Evolutionary conservation across 2,797 vertebrate genomes (phyloP).

Genomic region (Brachymystax lenok): DNA sequence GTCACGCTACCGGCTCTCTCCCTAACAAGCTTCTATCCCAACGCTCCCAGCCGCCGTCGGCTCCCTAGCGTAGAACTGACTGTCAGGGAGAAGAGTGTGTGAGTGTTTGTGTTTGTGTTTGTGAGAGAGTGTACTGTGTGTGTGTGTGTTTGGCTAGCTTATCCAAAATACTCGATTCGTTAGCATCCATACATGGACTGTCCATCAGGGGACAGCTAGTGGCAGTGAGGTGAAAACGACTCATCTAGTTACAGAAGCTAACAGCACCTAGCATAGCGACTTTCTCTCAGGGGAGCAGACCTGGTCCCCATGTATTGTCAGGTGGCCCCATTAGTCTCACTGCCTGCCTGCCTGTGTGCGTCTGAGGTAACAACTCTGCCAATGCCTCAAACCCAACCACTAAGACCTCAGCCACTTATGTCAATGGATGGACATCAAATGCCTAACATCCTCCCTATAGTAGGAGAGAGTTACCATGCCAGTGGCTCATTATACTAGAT

Average conservation of each 20-base stretch:
- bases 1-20: slow-evolving; percentile 42
- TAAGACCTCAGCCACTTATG: slow-evolving; percentile 36
- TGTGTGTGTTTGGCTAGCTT: slow-evolving; percentile 36
- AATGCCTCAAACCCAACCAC: slow-evolving; percentile 38
- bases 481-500: slow-evolving; percentile 60
- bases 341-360: background rate
- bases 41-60: slow-evolving; percentile 25
- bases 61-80: slow-evolving; percentile 19
- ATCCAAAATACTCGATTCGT: slow-evolving; percentile 58
- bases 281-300: slow-evolving; percentile 7
- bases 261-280: slow-evolving; percentile 18
- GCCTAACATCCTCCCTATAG: slow-evolving; percentile 25
- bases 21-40: slow-evolving; percentile 20
- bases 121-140: slow-evolving; percentile 22
- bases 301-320: slow-evolving; percentile 29
- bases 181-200: slow-evolving; percentile 27
- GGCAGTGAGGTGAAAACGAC: slow-evolving; percentile 18
- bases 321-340: slow-evolving; percentile 46
- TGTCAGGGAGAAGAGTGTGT: slow-evolving; percentile 40
- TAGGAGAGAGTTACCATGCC: slow-evolving; percentile 36
- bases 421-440: slow-evolving; percentile 56
- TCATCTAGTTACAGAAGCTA: slow-evolving; percentile 25
- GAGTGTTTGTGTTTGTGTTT: slow-evolving; percentile 61
- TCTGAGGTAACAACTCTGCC: slow-evolving; percentile 17
- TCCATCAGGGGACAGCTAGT: background rate